Conservation (phyloP, 1,140 invertebrate species). For the Streblospio benedicti region DNA sequence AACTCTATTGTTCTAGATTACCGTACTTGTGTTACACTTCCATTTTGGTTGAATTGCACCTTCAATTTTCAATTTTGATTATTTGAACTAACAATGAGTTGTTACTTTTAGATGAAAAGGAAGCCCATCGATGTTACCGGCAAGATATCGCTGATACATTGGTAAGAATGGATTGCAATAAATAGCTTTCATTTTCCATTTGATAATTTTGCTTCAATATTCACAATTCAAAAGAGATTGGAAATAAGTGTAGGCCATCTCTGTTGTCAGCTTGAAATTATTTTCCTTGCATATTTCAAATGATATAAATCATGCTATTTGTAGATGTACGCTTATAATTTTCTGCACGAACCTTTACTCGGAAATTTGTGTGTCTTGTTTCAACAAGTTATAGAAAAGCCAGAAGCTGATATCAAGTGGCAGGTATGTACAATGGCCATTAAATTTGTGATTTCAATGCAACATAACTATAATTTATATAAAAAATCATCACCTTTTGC, state of each 20-base stretch:
- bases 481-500: neutral
- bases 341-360: conserved; percentile 63
- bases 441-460: conserved; percentile 23
- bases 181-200: conserved; percentile 11
- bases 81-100: no score
- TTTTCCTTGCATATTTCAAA: neutral
- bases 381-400: conserved; percentile 26
- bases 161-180: conserved; percentile 52
- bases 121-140: conserved; percentile 77
- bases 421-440: conserved; percentile 44
- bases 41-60: no score
- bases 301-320: conserved; percentile 24
- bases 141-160: conserved; percentile 84
- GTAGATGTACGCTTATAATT: conserved; percentile 72
- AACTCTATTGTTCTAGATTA: no score
- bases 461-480: conserved; percentile 16
- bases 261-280: neutral
- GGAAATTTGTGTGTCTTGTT: conserved; percentile 56
- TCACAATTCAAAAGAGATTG: no score
- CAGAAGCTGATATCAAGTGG: conserved; percentile 43
- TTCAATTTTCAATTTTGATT: no score
- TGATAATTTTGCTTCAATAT: neutral
- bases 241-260: no score
- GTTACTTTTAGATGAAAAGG: conserved; percentile 62
- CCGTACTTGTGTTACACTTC: no score